These are phyloP conservation scores for Mareca strepera DNA, from an alignment of 2,797 vertebrate species.

Conservation along the genomic window DNA sequence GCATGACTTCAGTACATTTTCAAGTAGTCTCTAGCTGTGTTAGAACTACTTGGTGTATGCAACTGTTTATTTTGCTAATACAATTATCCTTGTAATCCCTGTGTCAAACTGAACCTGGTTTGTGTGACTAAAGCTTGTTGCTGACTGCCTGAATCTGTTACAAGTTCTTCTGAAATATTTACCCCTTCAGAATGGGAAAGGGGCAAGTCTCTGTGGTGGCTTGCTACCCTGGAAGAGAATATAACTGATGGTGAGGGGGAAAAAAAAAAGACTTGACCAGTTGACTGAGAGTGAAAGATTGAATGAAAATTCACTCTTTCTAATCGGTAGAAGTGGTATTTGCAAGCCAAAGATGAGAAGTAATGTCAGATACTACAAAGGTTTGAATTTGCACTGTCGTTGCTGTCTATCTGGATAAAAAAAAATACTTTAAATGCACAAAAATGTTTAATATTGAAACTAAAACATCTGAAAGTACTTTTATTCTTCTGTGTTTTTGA, in stretches of 20 bases:
- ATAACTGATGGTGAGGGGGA: not conserved
- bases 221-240: not conserved
- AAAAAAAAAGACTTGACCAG: not conserved
- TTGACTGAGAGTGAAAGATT: not conserved
- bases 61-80: not conserved
- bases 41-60: not conserved
- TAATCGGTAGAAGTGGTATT: not conserved
- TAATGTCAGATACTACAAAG: not conserved
- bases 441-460: constrained; percentile 3
- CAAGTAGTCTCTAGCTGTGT: not conserved
- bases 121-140: not conserved
- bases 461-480: constrained; percentile 23
- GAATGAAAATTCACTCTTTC: not conserved
- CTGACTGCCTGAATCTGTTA: not conserved
- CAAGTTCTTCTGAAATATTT: not conserved
- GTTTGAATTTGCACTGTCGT: not conserved
- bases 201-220: not conserved
- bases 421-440: constrained; percentile 6
- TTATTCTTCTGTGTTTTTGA: constrained; percentile 25
- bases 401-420: not conserved
- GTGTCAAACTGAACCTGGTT: not conserved
- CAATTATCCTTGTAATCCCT: not conserved
- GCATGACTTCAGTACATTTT: not conserved
- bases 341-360: not conserved
- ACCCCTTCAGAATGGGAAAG: not conserved